A percentile compares a stretch with the other conserved stretches of the same genome.
phyloP scores from a whole-genome alignment of 2,113 vertebrate genomes.

The Sylvilagus bachmani region DNA sequence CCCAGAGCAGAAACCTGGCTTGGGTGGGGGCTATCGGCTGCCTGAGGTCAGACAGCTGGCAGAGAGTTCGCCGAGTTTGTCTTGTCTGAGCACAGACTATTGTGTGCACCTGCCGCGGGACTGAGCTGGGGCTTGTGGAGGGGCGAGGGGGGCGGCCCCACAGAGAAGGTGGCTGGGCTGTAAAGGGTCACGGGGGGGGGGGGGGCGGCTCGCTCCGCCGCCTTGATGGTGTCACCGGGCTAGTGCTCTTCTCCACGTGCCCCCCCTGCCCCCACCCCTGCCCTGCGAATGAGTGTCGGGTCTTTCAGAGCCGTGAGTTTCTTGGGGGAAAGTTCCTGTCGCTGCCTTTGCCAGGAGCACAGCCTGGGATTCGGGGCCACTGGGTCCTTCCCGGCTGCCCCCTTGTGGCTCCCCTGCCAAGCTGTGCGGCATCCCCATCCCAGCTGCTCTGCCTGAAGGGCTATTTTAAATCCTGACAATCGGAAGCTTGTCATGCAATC shows the following conservation, averaged over 20 bases:
- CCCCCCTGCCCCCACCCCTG: no score
- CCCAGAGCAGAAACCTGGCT: background rate
- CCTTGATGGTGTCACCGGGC: background rate
- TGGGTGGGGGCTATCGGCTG: background rate
- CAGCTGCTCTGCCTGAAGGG: background rate
- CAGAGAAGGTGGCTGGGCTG: accelerated
- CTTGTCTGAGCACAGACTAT: no score
- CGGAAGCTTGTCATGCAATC: conserved; percentile 37
- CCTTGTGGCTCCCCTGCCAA: background rate
- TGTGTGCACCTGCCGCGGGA: background rate
- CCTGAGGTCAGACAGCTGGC: background rate
- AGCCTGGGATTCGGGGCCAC: background rate
- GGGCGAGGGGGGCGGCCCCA: accelerated
- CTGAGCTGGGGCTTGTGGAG: accelerated
- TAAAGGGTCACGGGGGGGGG: accelerated
- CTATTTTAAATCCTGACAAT: conserved; percentile 57
- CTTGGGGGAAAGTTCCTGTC: background rate
- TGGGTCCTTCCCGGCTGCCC: background rate
- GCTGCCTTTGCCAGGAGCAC: background rate
- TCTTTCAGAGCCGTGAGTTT: no score
- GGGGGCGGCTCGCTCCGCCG: accelerated
- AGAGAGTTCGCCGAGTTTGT: accelerated
- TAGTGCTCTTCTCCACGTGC: accelerated
- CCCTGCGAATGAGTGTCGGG: no score
- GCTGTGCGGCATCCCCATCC: accelerated